These are phyloP conservation scores for Andrena bicolor DNA, from an alignment of 2,888 invertebrate species.

Conservation along the genomic window DNA sequence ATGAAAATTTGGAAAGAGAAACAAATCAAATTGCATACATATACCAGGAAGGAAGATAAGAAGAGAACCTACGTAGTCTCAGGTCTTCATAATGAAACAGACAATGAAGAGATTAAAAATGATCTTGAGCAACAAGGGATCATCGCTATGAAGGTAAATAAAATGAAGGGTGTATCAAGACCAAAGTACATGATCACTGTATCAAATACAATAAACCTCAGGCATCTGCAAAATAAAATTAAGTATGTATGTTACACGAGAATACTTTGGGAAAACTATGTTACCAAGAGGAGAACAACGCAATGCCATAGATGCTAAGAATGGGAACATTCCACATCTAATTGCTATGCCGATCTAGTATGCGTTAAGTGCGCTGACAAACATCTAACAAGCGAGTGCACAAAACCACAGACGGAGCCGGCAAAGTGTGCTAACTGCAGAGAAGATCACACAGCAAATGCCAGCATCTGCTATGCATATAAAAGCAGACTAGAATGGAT, in stretches of 20 bases:
- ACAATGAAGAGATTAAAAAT: not conserved
- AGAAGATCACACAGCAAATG: slow-evolving; percentile 64
- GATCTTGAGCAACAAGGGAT: not conserved
- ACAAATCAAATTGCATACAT: not conserved
- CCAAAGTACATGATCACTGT: not conserved
- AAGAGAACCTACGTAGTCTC: not conserved
- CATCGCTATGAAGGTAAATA: not conserved
- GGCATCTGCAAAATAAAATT: slow-evolving; percentile 29
- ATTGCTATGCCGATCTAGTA: slow-evolving; percentile 63
- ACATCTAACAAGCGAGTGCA: slow-evolving; percentile 72
- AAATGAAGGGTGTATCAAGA: not conserved
- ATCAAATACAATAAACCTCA: not conserved
- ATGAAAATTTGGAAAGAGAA: too few species aligned
- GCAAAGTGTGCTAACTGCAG: slow-evolving; percentile 75
- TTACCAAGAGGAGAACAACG: slow-evolving; percentile 62
- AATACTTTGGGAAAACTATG: slow-evolving; percentile 67
- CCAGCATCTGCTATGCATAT: slow-evolving; percentile 23
- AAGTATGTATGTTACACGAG: slow-evolving; percentile 60
- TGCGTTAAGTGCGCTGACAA: slow-evolving; percentile 71
- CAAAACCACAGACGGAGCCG: slow-evolving; percentile 58
- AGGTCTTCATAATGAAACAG: not conserved
- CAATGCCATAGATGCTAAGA: slow-evolving; percentile 75
- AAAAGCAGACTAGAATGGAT: not conserved
- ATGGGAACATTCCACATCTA: slow-evolving; percentile 73
- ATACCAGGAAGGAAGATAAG: not conserved